Evolutionary conservation across 2,113 vertebrate species (phyloP).

Genomic region (Ailuropoda melanoleuca): DNA sequence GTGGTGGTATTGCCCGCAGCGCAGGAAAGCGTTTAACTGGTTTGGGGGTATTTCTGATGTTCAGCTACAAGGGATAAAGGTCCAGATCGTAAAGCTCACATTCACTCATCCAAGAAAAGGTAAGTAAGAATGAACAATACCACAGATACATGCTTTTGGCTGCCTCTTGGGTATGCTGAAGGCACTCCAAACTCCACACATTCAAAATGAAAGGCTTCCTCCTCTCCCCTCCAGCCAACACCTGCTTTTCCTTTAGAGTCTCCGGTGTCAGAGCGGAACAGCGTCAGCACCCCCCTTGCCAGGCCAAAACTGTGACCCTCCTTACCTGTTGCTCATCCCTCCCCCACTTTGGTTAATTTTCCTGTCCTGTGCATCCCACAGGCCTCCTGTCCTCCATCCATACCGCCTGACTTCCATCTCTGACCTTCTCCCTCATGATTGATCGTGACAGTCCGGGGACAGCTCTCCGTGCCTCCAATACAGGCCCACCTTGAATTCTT

Average conservation of each 20-base stretch:
- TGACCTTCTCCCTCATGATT: not conserved
- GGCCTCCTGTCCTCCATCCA: not conserved
- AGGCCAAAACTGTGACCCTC: not conserved
- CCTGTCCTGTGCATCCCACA: not conserved
- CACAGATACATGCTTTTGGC: not conserved
- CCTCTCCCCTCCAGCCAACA: too few species aligned
- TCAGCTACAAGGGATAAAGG: not conserved
- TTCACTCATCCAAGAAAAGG: not conserved
- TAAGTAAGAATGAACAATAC: not conserved
- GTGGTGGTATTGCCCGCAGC: not conserved
- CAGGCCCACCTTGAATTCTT: not conserved
- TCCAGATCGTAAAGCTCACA: not conserved
- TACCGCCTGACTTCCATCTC: not conserved
- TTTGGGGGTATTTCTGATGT: not conserved
- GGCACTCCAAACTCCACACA: not conserved
- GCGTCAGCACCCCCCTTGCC: not conserved
- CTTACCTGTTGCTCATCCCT: not conserved
- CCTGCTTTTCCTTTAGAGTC: not conserved
- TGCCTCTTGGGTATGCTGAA: not conserved
- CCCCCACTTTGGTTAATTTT: not conserved
- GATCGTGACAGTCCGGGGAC: not conserved
- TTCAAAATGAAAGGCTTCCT: not conserved
- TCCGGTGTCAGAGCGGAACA: not conserved
- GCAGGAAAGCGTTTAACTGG: not conserved
- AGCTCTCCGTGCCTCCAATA: not conserved